These are phyloP conservation scores for Baronia brevicornis DNA, from an alignment of 2,888 invertebrate genomes.

Conservation along the genomic window DNA sequence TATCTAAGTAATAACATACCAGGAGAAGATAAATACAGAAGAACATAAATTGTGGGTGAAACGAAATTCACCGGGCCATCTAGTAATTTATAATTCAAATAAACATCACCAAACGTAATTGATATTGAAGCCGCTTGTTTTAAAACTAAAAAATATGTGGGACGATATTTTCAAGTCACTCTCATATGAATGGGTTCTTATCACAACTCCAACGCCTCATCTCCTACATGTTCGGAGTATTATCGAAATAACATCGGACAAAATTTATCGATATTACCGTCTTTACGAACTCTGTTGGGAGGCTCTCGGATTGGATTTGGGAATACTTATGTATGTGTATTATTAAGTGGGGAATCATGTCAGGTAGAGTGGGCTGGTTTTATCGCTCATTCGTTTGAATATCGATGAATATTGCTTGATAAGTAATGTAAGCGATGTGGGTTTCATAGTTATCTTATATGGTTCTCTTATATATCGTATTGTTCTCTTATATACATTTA, in stretches of 20 bases:
- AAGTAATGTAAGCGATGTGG: conserved; percentile 8
- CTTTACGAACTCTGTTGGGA: conserved; percentile 30
- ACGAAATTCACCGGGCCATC: no score
- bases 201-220: conserved; percentile 25
- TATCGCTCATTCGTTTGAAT: conserved; percentile 12
- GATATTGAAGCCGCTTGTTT: no score
- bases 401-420: conserved; percentile 3
- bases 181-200: conserved; percentile 20
- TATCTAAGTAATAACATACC: no score
- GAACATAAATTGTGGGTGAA: no score
- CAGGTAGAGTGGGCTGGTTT: conserved; percentile 21
- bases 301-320: conserved; percentile 34
- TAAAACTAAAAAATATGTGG: no score
- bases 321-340: conserved; percentile 25
- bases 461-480: no score
- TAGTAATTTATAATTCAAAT: no score
- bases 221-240: conserved; percentile 31
- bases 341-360: conserved; percentile 37
- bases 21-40: no score
- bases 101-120: no score
- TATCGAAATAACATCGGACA: conserved; percentile 35
- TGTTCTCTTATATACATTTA: no score
- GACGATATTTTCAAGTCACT: no score
- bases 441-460: conserved; percentile 5
- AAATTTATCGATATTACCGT: conserved; percentile 45